Percentiles rank a stretch among this genome's conserved stretches.
Evolutionary conservation across 2,113 vertebrate genomes (phyloP).

Genomic region (Chauna torquata): DNA sequence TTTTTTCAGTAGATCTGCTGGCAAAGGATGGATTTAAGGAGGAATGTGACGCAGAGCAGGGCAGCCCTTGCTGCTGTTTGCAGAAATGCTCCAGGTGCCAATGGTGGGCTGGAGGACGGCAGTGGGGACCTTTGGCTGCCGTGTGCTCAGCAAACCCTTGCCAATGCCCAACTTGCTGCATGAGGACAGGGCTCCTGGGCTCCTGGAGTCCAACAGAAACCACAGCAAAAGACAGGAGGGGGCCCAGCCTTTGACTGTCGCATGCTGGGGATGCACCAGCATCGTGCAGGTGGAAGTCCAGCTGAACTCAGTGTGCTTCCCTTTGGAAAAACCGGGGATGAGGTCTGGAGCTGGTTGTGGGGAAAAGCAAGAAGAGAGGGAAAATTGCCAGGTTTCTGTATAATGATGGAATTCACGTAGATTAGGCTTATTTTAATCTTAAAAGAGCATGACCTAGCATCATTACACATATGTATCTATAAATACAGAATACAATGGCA

Average conservation of each 20-base stretch:
- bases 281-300: not conserved
- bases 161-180: not conserved
- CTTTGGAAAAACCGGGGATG: not conserved
- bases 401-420: rapidly evolving
- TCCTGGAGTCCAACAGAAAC: not conserved
- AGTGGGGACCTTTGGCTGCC: not conserved
- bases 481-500: not conserved
- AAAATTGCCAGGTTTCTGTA: not conserved
- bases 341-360: not conserved
- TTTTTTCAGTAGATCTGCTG: not conserved
- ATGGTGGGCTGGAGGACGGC: not conserved
- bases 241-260: too few species aligned
- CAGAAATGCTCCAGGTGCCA: not conserved
- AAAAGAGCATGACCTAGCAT: not conserved
- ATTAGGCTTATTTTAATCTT: not conserved
- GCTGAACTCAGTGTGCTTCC: not conserved
- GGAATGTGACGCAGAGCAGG: not conserved
- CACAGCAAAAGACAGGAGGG: too few species aligned
- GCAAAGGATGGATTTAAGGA: slow-evolving; percentile 46
- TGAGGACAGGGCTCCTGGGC: too few species aligned
- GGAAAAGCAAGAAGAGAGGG: not conserved
- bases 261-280: too few species aligned
- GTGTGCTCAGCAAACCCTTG: not conserved
- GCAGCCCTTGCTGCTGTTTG: not conserved
- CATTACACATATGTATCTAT: not conserved